Evolutionary conservation across 2,888 invertebrate species (phyloP).

Genomic region (Bhutanitis thaidina): DNA sequence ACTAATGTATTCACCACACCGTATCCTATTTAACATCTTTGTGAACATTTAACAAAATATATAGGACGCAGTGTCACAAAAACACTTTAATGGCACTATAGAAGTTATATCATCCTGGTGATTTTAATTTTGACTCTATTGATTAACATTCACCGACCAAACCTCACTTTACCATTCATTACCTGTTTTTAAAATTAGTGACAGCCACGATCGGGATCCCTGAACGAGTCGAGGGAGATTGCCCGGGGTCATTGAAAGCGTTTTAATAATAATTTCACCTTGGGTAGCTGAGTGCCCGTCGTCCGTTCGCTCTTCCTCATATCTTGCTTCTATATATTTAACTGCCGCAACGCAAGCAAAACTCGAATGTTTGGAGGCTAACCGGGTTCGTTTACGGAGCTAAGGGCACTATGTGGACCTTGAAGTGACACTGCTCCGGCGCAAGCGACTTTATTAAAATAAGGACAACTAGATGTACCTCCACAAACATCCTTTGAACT

Average conservation of each 20-base stretch:
- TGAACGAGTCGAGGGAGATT: conserved; percentile 13
- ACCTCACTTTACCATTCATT: neutral
- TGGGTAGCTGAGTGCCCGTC: conserved; percentile 18
- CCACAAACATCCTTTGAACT: conserved; percentile 45
- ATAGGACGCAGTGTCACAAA: too few relatives aligned
- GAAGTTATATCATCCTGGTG: too few relatives aligned
- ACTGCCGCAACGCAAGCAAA: conserved; percentile 23
- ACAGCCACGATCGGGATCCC: neutral
- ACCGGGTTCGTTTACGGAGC: conserved; percentile 53
- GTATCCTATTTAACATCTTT: too few relatives aligned
- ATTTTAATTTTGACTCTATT: too few relatives aligned
- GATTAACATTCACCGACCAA: too few relatives aligned
- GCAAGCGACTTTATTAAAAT: conserved; percentile 48
- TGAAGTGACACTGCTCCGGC: conserved; percentile 44
- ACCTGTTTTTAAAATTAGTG: neutral
- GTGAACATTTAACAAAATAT: too few relatives aligned
- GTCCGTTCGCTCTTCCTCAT: conserved; percentile 43
- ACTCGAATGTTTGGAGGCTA: conserved; percentile 58
- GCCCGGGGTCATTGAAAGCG: conserved; percentile 19
- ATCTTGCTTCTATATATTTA: conserved; percentile 24
- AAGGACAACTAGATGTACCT: conserved; percentile 37
- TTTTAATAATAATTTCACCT: conserved; percentile 25
- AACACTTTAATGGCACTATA: too few relatives aligned
- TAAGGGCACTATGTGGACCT: conserved; percentile 61
- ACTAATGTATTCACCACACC: too few relatives aligned